Conservation (phyloP, 2,888 invertebrate species). For the Calameuta idolon region DNA sequence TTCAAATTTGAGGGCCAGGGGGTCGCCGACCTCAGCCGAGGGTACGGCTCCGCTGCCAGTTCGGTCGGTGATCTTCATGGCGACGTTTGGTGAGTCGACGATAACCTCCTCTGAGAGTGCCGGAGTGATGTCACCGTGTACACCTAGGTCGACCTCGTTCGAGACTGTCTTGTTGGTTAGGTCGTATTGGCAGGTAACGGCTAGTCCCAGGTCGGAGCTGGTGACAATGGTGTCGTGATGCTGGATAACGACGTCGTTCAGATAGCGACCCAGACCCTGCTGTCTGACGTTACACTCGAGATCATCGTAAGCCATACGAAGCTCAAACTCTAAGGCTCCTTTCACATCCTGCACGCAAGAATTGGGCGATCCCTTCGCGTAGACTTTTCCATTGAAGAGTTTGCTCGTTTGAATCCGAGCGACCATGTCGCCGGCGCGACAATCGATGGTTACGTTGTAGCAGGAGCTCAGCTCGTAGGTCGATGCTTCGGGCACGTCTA, state of each 20-base stretch:
- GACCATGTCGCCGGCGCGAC: slow-evolving; percentile 92
- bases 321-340: slow-evolving; percentile 88
- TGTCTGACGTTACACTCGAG: slow-evolving; percentile 93
- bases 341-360: slow-evolving; percentile 92
- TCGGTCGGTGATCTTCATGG: slow-evolving; percentile 91
- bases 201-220: slow-evolving; percentile 91
- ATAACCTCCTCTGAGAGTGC: slow-evolving; percentile 90
- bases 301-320: slow-evolving; percentile 92
- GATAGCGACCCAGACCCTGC: slow-evolving; percentile 86
- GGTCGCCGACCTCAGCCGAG: slow-evolving; percentile 93
- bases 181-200: slow-evolving; percentile 94
- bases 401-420: slow-evolving; percentile 92
- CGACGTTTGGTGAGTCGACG: slow-evolving; percentile 94
- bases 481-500: slow-evolving; percentile 90
- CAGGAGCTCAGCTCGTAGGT: slow-evolving; percentile 94
- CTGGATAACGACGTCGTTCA: slow-evolving; percentile 94
- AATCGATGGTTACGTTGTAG: slow-evolving; percentile 94
- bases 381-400: slow-evolving; percentile 93
- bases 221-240: slow-evolving; percentile 97
- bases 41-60: slow-evolving; percentile 86
- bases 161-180: slow-evolving; percentile 93
- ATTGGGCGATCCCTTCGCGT: slow-evolving; percentile 94
- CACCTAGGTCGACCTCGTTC: slow-evolving; percentile 90
- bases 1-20: slow-evolving; percentile 90
- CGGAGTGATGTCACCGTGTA: slow-evolving; percentile 88